Base-by-base conservation (phyloP, 2,113 vertebrate genomes). In the Thamnaconus septentrionalis region DNA sequence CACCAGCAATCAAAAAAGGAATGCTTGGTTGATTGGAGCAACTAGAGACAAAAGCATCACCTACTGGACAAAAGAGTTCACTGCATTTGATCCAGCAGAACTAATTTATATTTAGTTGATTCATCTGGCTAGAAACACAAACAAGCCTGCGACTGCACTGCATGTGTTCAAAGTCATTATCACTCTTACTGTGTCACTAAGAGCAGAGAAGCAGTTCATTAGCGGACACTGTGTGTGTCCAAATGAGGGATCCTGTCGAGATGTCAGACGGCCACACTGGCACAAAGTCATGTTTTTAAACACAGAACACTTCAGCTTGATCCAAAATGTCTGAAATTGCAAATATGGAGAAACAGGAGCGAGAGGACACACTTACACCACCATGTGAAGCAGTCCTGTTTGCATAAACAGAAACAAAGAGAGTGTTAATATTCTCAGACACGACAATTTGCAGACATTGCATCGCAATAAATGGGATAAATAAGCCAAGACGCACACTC, bases 131-230 rank as follows among this genome's bases (percentile, higher is more conserved):
- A 5, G n/a, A 50, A 8, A 54, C 41, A 41, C 41, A 52, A 4
- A 7, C 40, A 71, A 53, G 53, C 6, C 53, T 7, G 40, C 11
- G 18, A 8, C 66, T 56, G 56, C 64, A 12, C 50, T 55, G 64
- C 47, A 47, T 67, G 67, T 49, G 45, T 7, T 47, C 58, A 3
- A 49, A 65, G 7, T 69, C 55, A 74, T 77, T 71, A 69, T 67
- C 77, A 41, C 67, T 56, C 64, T 63, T 4, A 60, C 56, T 71
- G 61, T 68, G 67, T 55, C 59, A 54, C 8, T 5, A 60, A 49
- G 58, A 67, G 56, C 4, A 71, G 64, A 44, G 64, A 44, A 43
- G 3, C 10, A 57, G 73, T 69, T 75, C 57, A 75, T 77, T 53
- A 74, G 46, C 41, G 43, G 60, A 61, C 65, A 4, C 68, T 11